These are phyloP conservation scores for Hylia prasina DNA, from an alignment of 2,113 vertebrate genomes.

Conservation along the genomic window DNA sequence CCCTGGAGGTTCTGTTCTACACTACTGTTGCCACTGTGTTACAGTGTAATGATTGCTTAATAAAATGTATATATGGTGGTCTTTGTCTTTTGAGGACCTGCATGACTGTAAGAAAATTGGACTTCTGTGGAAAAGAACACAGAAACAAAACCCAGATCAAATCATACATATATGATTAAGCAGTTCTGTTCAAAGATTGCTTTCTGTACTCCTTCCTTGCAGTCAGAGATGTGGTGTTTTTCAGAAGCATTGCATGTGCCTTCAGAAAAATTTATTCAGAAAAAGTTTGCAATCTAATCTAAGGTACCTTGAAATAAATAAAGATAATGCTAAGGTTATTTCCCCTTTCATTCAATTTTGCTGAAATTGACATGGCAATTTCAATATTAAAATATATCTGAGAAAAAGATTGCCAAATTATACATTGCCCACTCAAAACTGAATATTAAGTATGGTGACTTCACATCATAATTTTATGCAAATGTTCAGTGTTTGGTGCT, in stretches of 20 bases:
- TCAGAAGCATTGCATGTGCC: background rate
- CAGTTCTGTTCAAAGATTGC: background rate
- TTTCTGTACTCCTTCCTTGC: background rate
- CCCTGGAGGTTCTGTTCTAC: slow-evolving; percentile 66
- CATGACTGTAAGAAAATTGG: background rate
- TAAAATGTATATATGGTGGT: slow-evolving; percentile 50
- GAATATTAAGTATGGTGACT: background rate
- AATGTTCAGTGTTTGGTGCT: background rate
- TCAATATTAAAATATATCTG: background rate
- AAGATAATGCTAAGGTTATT: background rate
- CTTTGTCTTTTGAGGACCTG: slow-evolving; percentile 62
- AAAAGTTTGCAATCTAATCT: background rate
- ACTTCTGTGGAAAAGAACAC: background rate
- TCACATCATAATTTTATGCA: background rate
- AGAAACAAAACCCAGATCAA: background rate
- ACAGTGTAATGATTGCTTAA: slow-evolving; percentile 56
- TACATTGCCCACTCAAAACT: background rate
- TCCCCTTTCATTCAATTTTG: background rate
- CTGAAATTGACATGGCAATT: background rate
- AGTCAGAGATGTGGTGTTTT: background rate
- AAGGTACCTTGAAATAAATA: background rate
- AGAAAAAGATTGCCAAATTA: background rate
- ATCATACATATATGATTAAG: background rate
- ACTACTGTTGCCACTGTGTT: slow-evolving; percentile 46
- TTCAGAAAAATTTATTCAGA: background rate